Percentiles rank a stretch among this genome's conserved stretches.
Conservation (phyloP, 2,113 vertebrate species). For the Phocoena phocoena region DNA sequence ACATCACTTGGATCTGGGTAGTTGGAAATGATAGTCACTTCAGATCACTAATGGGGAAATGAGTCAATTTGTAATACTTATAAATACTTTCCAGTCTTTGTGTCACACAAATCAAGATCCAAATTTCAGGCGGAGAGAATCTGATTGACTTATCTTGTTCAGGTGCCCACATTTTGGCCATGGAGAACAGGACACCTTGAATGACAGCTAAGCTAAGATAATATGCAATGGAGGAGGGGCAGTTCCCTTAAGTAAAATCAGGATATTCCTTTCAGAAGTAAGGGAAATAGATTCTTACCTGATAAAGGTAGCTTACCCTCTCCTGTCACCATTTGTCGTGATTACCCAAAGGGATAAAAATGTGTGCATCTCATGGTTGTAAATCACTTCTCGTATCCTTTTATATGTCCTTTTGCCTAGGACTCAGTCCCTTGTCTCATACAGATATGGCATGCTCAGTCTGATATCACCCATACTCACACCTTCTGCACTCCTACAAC, state of each 20-base stretch:
- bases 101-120: not conserved
- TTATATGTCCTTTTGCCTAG: not conserved
- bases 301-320: not conserved
- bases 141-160: not conserved
- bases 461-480: not conserved
- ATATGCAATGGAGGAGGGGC: not conserved
- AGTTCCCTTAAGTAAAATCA: not conserved
- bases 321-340: not conserved
- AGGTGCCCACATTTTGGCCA: not conserved
- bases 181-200: not conserved
- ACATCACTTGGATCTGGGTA: not conserved
- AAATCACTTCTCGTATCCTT: not conserved
- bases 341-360: not conserved
- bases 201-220: not conserved
- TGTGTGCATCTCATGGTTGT: not conserved
- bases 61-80: not conserved
- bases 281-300: not conserved
- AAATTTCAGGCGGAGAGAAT: not conserved
- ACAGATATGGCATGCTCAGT: not conserved
- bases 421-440: not conserved
- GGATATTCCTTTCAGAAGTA: not conserved
- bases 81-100: not conserved
- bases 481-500: not conserved
- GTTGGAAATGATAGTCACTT: not conserved
- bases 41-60: not conserved